A percentile compares a stretch with the other conserved stretches of the same genome.
Evolutionary conservation across 2,113 vertebrate genomes (phyloP).

Genomic region (Typhlomys cinereus): DNA sequence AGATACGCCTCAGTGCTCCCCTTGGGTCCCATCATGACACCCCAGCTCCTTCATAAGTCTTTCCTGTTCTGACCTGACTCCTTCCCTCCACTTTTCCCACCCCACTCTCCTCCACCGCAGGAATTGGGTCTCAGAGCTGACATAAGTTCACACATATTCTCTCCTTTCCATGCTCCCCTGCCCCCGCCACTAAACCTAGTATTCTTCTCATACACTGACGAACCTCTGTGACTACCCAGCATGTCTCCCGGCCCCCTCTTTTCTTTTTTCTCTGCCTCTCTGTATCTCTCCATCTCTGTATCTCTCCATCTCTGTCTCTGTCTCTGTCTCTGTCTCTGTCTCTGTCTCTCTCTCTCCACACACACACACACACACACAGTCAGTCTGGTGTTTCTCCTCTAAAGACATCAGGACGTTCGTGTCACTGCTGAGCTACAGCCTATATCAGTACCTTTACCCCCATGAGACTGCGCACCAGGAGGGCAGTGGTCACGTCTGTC

Average conservation of each 20-base stretch:
- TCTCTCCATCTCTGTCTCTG: too few species aligned
- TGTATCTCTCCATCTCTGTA: too few species aligned
- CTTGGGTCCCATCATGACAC: background rate
- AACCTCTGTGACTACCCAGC: background rate
- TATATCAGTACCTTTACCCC: background rate
- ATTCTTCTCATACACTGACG: background rate
- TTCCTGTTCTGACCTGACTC: background rate
- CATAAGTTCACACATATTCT: accelerated
- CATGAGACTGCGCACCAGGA: background rate
- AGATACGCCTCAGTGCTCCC: background rate
- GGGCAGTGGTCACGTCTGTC: background rate
- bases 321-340: too few species aligned
- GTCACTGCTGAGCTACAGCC: background rate
- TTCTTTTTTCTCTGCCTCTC: too few species aligned
- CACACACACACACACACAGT: too few species aligned
- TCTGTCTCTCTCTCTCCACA: too few species aligned
- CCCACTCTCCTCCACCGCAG: background rate
- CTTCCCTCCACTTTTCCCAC: too few species aligned
- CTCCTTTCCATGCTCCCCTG: background rate
- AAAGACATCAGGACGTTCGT: background rate
- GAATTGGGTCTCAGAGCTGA: background rate
- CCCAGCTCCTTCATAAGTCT: background rate
- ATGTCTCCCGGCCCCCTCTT: background rate
- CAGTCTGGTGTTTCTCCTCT: background rate
- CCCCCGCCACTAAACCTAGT: background rate